These are phyloP conservation scores for Neotragus pygmaeus DNA, from an alignment of 2,113 vertebrate genomes.

Conservation along the genomic window DNA sequence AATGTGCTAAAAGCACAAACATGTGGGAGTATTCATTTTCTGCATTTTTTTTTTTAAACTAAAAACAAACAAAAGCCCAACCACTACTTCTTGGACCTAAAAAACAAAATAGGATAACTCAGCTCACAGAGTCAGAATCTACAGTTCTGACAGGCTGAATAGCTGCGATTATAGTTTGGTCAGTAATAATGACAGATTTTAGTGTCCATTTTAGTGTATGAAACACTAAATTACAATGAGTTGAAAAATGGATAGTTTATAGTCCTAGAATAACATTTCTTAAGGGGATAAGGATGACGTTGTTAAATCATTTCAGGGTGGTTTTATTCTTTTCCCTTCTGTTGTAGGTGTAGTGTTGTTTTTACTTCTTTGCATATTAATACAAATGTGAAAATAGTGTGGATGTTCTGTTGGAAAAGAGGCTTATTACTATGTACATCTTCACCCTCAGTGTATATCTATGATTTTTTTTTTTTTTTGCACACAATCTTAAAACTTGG, in stretches of 20 bases:
- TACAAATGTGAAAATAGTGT: background rate
- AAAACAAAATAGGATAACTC: background rate
- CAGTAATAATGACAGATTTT: constrained; percentile 63
- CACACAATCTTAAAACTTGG: background rate
- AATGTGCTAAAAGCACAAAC: background rate
- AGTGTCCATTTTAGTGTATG: constrained; percentile 65
- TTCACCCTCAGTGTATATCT: background rate
- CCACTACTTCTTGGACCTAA: background rate
- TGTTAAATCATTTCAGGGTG: constrained; percentile 1
- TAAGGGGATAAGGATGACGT: background rate
- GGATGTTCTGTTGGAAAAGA: background rate
- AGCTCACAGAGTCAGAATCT: background rate
- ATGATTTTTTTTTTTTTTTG: background rate
- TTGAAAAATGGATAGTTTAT: constrained; percentile 45
- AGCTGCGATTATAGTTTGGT: constrained; percentile 59
- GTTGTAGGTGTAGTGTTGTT: background rate
- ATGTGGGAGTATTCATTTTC: constrained; percentile 13
- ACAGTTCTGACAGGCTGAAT: constrained; percentile 15
- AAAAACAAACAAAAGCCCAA: constrained; percentile 39
- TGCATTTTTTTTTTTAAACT: background rate
- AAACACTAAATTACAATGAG: constrained; percentile 69
- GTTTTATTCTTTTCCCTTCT: constrained; percentile 3
- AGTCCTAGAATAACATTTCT: constrained; percentile 61
- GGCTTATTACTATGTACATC: background rate
- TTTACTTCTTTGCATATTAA: background rate